A percentile compares a stretch with the other conserved stretches of the same genome.
phyloP scores from a whole-genome alignment of 1,140 invertebrate species.

The Caenorhabditis brenneri region DNA sequence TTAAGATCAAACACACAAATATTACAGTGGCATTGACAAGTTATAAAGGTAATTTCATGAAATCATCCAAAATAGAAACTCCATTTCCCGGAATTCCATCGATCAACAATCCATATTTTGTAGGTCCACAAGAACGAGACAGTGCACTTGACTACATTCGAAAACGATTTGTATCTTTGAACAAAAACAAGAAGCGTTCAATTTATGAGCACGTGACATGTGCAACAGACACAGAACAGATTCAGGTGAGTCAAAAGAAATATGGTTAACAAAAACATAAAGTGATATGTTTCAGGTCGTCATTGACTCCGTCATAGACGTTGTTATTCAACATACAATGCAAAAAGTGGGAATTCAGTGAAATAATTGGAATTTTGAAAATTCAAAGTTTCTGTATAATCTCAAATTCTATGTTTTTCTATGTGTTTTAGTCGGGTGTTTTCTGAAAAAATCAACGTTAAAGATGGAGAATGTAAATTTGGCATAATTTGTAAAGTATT shows the following conservation, averaged over 20 bases:
- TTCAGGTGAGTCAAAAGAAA: constrained; percentile 51
- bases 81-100: too few species aligned
- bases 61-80: too few species aligned
- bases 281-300: constrained; percentile 62
- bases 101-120: too few species aligned
- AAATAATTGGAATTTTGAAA: too few species aligned
- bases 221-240: constrained; percentile 72
- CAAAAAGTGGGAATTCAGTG: constrained; percentile 71
- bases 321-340: constrained; percentile 72
- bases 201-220: constrained; percentile 71
- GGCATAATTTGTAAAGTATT: too few species aligned
- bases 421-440: neutral
- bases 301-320: constrained; percentile 71
- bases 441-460: too few species aligned
- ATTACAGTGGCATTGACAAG: constrained; percentile 54
- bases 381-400: too few species aligned
- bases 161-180: constrained; percentile 67
- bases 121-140: constrained; percentile 69
- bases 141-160: constrained; percentile 70
- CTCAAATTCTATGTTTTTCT: neutral
- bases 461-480: too few species aligned
- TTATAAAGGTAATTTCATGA: constrained; percentile 59
- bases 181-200: constrained; percentile 67
- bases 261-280: neutral
- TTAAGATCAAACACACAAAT: constrained; percentile 62